Base-by-base conservation (phyloP, 1,140 invertebrate species). In the Pogonomyrmex barbatus region DNA sequence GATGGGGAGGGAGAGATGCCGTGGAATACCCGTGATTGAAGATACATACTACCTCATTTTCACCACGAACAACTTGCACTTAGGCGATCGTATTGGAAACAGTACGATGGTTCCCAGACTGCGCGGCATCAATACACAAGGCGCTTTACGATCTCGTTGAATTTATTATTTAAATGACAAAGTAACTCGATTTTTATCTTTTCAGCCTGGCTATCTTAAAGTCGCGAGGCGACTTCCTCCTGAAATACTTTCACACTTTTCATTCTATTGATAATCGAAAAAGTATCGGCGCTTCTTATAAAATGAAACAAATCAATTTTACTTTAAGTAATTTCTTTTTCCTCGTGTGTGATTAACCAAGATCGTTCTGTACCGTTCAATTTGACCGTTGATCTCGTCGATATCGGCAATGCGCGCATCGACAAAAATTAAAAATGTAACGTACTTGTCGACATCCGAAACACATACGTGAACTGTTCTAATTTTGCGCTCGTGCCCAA, bases 41-140 rank as follows among this genome's bases (percentile, higher is more conserved):
- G 78, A 83, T 83, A 84, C 68, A 87, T 73, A 84, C 62, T 67
- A 84, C 78, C 81, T 79, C 70, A 84, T 84, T 87, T 87, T 87
- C 86, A 42, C 63, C n/a, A 47, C 60, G 58, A 75, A 17, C 67
- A 87, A 87, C 79, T 87, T 86, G 52, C 30, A 85, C 62, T 63
- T 67, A 67, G 62, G 42, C 76, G 56, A 58, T 82, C 63, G 63
- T 65, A 82, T 81, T 79, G 85, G n/a, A 42, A 58, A 76, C 71
- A 42, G 39, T 17, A 30, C 47, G 45, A 63, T 8, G 39, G 75
- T 87, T 70, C 50, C 79, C n/a, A 73, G 54, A 62, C 56, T 50
- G 42, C 54, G 12, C 42, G 33, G 30, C 54, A 45, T 82, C 79
- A 82, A 82, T 73, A 73, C 79, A 30, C 68, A 5, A 24, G 24